Conservation (phyloP, 2,113 vertebrate species). For the Halcyon malimbica region DNA sequence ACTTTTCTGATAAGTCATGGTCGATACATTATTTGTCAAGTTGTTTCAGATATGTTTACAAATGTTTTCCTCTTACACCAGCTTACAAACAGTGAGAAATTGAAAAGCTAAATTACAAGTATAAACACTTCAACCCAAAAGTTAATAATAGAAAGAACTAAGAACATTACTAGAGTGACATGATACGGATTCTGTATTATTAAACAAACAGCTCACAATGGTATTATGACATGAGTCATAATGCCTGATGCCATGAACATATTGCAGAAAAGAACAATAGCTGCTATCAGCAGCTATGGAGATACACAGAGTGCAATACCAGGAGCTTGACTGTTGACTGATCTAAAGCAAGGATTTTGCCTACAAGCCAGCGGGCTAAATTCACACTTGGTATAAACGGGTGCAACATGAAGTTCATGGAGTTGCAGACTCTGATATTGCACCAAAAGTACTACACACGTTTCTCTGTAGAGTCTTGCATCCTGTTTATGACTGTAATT, state of each 20-base stretch:
- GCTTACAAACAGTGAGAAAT: background rate
- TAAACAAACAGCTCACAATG: constrained; percentile 49
- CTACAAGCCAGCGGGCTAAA: background rate
- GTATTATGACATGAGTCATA: constrained; percentile 52
- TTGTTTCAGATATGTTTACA: background rate
- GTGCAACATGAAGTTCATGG: background rate
- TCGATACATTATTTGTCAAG: background rate
- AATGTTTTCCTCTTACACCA: background rate
- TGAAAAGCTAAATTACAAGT: background rate
- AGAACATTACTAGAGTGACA: constrained; percentile 13
- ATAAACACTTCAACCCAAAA: constrained; percentile 38
- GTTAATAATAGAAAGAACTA: constrained; percentile 48
- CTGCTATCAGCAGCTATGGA: background rate
- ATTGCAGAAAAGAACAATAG: constrained; percentile 45
- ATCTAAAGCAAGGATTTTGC: background rate
- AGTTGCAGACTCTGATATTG: background rate
- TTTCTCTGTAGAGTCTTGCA: background rate
- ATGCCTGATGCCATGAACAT: background rate
- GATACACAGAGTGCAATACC: background rate
- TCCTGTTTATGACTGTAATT: background rate
- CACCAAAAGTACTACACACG: background rate
- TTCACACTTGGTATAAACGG: background rate
- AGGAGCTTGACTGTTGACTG: background rate
- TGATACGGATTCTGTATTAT: background rate
- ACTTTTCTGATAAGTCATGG: background rate